Evolutionary conservation across 2,113 vertebrate species (phyloP).

Genomic region (Aptenodytes patagonicus): DNA sequence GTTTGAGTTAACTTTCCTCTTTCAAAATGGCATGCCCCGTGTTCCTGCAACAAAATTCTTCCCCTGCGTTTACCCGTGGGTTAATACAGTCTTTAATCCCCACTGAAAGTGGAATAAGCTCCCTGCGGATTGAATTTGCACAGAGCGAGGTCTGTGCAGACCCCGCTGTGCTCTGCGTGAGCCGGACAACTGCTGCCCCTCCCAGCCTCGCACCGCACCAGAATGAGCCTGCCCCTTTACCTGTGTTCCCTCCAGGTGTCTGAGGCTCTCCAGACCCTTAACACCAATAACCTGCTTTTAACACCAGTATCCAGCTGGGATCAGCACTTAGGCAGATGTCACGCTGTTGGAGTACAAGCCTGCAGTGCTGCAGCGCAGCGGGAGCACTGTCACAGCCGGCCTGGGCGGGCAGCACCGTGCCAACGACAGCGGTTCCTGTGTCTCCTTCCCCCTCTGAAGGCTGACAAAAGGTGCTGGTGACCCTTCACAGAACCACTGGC

Average conservation of each 20-base stretch:
- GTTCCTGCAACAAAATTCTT: background rate
- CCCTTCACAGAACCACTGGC: background rate
- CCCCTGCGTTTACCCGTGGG: background rate
- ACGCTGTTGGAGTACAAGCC: rapidly evolving
- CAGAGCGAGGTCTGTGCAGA: rapidly evolving
- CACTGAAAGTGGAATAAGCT: background rate
- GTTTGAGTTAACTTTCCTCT: background rate
- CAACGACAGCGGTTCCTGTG: rapidly evolving
- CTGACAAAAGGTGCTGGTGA: background rate
- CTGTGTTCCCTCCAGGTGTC: rapidly evolving
- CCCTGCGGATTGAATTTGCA: background rate
- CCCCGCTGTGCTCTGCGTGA: background rate
- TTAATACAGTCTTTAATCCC: background rate
- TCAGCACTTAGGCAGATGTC: background rate
- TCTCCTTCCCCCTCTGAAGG: background rate
- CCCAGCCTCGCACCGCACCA: rapidly evolving
- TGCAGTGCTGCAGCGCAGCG: rapidly evolving
- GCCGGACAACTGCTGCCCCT: background rate
- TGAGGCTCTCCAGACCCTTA: background rate
- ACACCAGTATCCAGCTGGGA: background rate
- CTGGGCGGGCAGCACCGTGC: rapidly evolving
- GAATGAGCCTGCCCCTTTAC: rapidly evolving
- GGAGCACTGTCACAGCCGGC: background rate
- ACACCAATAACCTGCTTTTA: background rate
- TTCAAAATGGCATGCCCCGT: background rate